These are phyloP conservation scores for Percopsis omiscomaycus DNA, from an alignment of 2,797 vertebrate genomes.

Conservation along the genomic window DNA sequence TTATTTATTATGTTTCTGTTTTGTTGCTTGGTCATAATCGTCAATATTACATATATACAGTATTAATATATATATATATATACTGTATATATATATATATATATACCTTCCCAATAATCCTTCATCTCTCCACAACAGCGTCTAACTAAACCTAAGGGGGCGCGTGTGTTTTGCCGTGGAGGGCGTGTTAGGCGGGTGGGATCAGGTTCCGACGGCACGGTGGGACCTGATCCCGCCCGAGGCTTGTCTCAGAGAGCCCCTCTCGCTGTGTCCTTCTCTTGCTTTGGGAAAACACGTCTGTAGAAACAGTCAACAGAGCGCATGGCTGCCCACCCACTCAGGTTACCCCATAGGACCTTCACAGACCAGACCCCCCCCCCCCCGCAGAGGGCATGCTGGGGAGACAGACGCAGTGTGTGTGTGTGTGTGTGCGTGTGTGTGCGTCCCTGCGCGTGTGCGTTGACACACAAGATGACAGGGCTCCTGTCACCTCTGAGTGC, in stretches of 20 bases:
- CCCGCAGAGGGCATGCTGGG: background rate
- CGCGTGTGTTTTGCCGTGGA: background rate
- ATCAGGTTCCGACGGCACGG: conserved; percentile 54
- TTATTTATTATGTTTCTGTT: too few species aligned
- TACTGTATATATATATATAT: too few species aligned
- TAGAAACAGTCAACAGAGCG: conserved; percentile 80
- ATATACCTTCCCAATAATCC: background rate
- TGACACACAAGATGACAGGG: background rate
- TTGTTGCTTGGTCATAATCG: too few species aligned
- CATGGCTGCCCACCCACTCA: conserved; percentile 65
- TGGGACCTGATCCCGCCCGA: conserved; percentile 46
- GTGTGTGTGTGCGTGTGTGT: conserved; percentile 14
- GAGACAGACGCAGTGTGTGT: conserved; percentile 44
- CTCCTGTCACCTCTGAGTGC: background rate
- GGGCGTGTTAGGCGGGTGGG: conserved; percentile 34
- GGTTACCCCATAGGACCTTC: conserved; percentile 75
- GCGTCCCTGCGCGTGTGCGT: conserved; percentile 6
- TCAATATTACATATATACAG: too few species aligned
- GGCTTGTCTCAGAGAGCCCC: conserved; percentile 56
- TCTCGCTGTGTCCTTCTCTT: conserved; percentile 71
- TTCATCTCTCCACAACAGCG: background rate
- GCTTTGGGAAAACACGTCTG: conserved; percentile 83
- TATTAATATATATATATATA: too few species aligned
- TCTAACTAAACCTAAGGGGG: background rate
- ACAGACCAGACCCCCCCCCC: conserved; percentile 34